Base-by-base conservation (phyloP, 2,888 invertebrate genomes). In the Sipunculus nudus region DNA sequence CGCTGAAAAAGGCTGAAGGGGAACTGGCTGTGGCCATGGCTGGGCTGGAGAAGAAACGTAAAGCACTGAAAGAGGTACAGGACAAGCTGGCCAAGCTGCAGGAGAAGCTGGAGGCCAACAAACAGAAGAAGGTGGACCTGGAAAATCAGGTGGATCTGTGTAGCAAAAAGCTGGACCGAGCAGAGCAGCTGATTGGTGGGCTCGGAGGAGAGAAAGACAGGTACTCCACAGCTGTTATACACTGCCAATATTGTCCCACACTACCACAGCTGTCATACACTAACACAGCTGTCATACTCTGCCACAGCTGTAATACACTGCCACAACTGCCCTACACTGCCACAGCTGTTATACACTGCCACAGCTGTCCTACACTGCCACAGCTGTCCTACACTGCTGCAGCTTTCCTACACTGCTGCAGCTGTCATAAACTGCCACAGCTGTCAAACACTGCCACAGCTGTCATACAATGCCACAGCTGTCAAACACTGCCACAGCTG, bases 121-220 rank as follows among this genome's bases (percentile, higher is more conserved):
- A 82, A 68, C 75, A 76, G 69, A 82, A 81, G 74, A 84, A 84
- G 58, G 75, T 79, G 3, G 83, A 83, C 59, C 72, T 84, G 29
- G 84, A 84, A 65, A 81, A 81, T 61, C 79, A 75, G 53, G 82
- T 83, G n/a, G 82, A 81, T 56, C 68, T 83, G 26, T 84, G 84
- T 71, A 75, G 77, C 38, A 81, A 84, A 75, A 85, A 85, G 70
- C 67, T 85, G 55, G 83, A 79, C 32, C 67, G 84, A 67, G 84
- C 84, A 16, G 83, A 84, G 62, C 81, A 84, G 71, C 77, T 85
- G 63, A 83, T 85, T 62, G 83, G 84, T 40, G 83, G 83, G 28
- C 74, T 85, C 8, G 84, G 84, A 43, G 84, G 84, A 31, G 84
- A 84, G 68, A 81, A 80, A 62, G 78, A 80, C 68, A 76, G 82